Evolutionary conservation across 2,888 invertebrate species (phyloP).

Genomic region (Agapostemon virescens): DNA sequence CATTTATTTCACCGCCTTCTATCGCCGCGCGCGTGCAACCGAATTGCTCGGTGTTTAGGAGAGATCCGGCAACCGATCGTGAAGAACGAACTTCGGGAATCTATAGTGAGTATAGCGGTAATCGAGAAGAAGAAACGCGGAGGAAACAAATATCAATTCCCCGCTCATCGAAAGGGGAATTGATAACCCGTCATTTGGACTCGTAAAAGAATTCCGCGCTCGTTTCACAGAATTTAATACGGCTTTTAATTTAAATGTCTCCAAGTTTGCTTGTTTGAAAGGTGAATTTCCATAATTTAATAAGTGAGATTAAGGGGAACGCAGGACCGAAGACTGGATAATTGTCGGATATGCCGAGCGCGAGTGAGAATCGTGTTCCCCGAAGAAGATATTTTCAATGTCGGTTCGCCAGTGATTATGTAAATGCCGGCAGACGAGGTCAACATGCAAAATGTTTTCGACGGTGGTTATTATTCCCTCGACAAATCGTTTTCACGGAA

Average conservation of each 20-base stretch:
- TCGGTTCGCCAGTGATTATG: background rate
- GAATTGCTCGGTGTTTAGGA: background rate
- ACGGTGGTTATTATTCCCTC: background rate
- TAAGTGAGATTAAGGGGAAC: background rate
- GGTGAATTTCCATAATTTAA: background rate
- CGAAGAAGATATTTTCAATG: background rate
- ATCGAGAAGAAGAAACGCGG: background rate
- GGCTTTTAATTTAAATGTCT: background rate
- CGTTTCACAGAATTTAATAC: background rate
- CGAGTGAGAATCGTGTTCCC: background rate
- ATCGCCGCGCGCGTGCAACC: background rate
- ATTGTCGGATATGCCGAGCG: background rate
- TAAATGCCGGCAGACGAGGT: background rate
- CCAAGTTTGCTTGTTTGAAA: background rate
- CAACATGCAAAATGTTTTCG: constrained; percentile 9
- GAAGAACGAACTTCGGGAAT: no score
- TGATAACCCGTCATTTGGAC: background rate
- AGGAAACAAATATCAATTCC: background rate
- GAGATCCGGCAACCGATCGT: no score
- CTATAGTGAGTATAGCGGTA: background rate
- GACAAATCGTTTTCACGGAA: constrained; percentile 49
- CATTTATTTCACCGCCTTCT: constrained; percentile 22
- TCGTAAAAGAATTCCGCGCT: background rate
- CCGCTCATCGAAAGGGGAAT: background rate
- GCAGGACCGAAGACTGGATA: background rate